Conservation (phyloP, 2,888 invertebrate genomes). For the Malthinus flaveolus region DNA sequence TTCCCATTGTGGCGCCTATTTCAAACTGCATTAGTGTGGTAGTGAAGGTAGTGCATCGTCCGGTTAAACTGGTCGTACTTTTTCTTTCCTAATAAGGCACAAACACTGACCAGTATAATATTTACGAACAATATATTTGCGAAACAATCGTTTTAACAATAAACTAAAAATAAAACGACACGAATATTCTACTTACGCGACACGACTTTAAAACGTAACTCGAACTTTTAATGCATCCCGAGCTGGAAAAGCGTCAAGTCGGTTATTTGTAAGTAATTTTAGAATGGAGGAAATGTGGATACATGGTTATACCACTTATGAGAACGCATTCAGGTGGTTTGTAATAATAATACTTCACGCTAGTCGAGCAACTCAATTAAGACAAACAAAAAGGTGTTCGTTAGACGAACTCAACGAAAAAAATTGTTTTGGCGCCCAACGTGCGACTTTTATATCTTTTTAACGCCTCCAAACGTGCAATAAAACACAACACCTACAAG, state of each 20-base stretch:
- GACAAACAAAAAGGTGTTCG: no score
- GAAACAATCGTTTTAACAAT: slow-evolving; percentile 7
- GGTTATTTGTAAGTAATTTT: not conserved
- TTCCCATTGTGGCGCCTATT: not conserved
- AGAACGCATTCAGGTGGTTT: no score
- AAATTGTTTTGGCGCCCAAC: no score
- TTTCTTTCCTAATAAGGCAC: slow-evolving; percentile 14
- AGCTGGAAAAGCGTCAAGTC: not conserved
- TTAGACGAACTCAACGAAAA: no score
- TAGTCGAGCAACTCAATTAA: no score
- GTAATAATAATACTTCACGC: no score
- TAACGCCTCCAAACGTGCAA: no score
- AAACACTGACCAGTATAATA: slow-evolving; percentile 6
- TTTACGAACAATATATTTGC: slow-evolving; percentile 3
- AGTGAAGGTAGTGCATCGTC: slow-evolving; percentile 12
- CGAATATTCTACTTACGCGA: not conserved
- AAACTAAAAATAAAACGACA: slow-evolving; percentile 7
- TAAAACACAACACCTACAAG: no score
- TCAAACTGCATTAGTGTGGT: slow-evolving; percentile 9
- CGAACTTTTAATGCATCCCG: slow-evolving; percentile 1
- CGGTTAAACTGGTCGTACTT: slow-evolving; percentile 10
- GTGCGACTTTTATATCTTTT: no score
- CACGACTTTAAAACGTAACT: not conserved
- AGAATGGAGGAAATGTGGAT: not conserved
- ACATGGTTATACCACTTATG: not conserved